Percentiles rank a stretch among this genome's conserved stretches.
These are phyloP conservation scores for Zingel zingel DNA, from an alignment of 2,113 vertebrate species.

Conservation along the genomic window DNA sequence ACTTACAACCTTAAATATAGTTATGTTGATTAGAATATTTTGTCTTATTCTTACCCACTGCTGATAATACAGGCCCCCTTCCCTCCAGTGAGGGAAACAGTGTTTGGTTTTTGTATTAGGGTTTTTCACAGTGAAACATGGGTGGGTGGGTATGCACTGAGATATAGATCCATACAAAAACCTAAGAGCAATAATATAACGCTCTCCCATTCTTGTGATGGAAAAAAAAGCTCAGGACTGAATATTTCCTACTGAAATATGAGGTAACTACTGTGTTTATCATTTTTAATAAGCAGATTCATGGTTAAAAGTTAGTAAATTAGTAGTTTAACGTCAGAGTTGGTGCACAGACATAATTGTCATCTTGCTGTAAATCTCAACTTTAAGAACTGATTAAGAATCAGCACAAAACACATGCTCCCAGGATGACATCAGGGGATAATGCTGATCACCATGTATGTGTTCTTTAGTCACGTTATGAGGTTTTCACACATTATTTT, in stretches of 20 bases:
- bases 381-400: neutral
- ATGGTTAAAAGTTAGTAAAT: neutral
- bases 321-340: neutral
- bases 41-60: neutral
- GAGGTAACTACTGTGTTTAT: neutral
- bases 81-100: neutral
- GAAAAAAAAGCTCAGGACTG: neutral
- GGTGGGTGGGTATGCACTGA: too few species aligned
- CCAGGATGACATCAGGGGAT: neutral
- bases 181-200: neutral
- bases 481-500: neutral
- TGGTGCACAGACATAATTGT: neutral
- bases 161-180: constrained; percentile 26
- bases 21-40: neutral
- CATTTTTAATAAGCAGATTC: neutral
- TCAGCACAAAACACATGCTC: neutral
- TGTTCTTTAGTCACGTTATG: neutral
- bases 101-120: constrained; percentile 24
- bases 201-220: neutral
- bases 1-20: too few species aligned
- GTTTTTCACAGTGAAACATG: constrained; percentile 28
- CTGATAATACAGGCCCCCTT: neutral
- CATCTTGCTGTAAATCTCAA: neutral
- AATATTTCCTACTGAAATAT: neutral
- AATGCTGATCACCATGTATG: neutral